These are phyloP conservation scores for Colius striatus DNA, from an alignment of 2,113 vertebrate genomes.

Conservation along the genomic window DNA sequence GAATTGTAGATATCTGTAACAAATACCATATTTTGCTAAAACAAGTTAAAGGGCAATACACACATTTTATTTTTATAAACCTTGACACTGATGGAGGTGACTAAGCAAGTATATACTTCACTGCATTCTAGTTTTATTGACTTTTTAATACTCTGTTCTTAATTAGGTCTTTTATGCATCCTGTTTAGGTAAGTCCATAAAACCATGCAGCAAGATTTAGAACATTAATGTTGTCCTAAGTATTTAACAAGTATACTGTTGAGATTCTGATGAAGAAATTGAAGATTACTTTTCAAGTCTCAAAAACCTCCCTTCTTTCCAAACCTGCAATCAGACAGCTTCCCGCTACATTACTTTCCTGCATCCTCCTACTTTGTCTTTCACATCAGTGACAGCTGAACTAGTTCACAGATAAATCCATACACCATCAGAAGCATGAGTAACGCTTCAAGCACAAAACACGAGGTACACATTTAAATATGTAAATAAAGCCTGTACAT, in stretches of 20 bases:
- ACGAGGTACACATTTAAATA: too few relatives aligned
- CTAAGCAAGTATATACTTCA: background rate
- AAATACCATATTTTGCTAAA: background rate
- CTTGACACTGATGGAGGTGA: background rate
- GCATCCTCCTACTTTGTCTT: background rate
- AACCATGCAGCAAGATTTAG: background rate
- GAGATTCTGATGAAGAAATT: background rate
- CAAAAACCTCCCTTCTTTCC: background rate
- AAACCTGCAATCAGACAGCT: background rate
- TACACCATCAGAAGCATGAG: background rate
- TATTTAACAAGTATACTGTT: background rate
- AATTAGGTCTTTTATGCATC: background rate
- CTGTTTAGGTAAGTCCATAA: background rate
- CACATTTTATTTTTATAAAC: background rate
- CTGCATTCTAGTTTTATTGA: background rate
- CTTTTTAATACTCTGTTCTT: background rate
- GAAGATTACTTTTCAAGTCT: background rate
- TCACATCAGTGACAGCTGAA: background rate
- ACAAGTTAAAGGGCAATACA: background rate
- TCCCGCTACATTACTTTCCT: too few relatives aligned
- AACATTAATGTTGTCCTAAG: background rate
- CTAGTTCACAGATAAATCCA: background rate
- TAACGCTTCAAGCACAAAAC: background rate
- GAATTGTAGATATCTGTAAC: background rate
- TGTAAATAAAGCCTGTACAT: rapidly evolving